Evolutionary conservation across 64 coral and sea anemone species (phyloP).

Genomic region (Pocillopora damicornis): DNA sequence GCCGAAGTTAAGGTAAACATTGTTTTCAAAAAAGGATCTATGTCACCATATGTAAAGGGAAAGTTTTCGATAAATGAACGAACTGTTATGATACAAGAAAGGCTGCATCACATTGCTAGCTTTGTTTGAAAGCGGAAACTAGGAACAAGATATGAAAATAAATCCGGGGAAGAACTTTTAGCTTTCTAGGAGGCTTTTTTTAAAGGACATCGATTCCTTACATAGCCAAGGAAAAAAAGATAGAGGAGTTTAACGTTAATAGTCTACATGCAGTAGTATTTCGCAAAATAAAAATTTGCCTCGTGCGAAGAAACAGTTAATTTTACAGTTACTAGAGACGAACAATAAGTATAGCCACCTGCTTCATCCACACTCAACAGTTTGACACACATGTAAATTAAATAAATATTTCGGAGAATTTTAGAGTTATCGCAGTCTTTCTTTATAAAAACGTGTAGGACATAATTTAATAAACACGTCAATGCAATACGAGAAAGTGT

Average conservation of each 20-base stretch:
- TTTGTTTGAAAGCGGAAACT: too few relatives aligned
- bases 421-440: neutral
- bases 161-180: too few relatives aligned
- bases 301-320: conserved; percentile 1
- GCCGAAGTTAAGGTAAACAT: neutral
- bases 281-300: neutral
- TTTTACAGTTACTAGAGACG: conserved; percentile 1
- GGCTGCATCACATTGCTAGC: too few relatives aligned
- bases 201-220: too few relatives aligned
- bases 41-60: neutral
- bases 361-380: neutral
- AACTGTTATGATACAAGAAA: too few relatives aligned
- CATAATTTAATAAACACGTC: neutral
- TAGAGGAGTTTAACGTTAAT: too few relatives aligned
- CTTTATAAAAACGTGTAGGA: neutral
- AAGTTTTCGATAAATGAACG: neutral
- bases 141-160: too few relatives aligned
- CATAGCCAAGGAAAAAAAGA: too few relatives aligned
- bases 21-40: neutral
- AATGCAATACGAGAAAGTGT: neutral
- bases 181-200: too few relatives aligned
- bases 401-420: neutral
- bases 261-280: neutral
- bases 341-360: conserved; percentile 18
- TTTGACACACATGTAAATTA: neutral